Evolutionary conservation across 2,888 invertebrate species (phyloP).

Genomic region (Loripinus fragilis): DNA sequence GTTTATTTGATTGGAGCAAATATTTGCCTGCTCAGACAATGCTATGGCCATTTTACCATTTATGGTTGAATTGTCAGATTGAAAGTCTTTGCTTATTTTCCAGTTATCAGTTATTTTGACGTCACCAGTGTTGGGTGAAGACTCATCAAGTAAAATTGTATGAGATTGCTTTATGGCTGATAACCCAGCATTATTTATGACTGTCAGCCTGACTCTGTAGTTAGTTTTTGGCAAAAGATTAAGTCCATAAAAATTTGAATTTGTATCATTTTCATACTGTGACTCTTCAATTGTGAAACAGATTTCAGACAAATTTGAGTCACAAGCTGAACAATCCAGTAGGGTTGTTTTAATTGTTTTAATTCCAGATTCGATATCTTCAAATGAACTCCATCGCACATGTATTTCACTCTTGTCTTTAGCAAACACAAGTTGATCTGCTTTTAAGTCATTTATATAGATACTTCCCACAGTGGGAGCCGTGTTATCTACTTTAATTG

Average conservation of each 20-base stretch:
- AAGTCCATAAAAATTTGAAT: conserved; percentile 60
- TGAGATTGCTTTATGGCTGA: conserved; percentile 23
- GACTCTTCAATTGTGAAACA: conserved; percentile 40
- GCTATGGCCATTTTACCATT: conserved; percentile 54
- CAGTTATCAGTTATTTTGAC: conserved; percentile 59
- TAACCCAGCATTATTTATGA: conserved; percentile 56
- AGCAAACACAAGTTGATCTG: conserved; percentile 34
- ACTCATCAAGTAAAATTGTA: conserved; percentile 52
- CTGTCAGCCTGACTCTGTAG: conserved; percentile 53
- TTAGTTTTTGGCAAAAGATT: conserved; percentile 31
- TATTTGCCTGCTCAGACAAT: conserved; percentile 32
- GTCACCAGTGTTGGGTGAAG: conserved; percentile 51
- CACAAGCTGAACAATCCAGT: conserved; percentile 11
- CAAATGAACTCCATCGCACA: conserved; percentile 41
- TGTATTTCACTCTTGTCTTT: conserved; percentile 34
- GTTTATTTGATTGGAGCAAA: conserved; percentile 45
- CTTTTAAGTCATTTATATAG: conserved; percentile 37
- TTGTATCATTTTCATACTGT: conserved; percentile 38
- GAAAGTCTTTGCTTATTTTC: conserved; percentile 44
- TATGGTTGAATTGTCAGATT: conserved; percentile 43
- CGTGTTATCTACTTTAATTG: conserved; percentile 60
- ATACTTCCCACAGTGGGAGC: conserved; percentile 51
- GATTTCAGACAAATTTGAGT: neutral
- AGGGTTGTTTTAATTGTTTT: conserved; percentile 24
- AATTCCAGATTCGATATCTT: conserved; percentile 52